Percentiles rank a stretch among this genome's conserved stretches.
Evolutionary conservation across 2,888 invertebrate species (phyloP).

Genomic region (Eilema depressum): DNA sequence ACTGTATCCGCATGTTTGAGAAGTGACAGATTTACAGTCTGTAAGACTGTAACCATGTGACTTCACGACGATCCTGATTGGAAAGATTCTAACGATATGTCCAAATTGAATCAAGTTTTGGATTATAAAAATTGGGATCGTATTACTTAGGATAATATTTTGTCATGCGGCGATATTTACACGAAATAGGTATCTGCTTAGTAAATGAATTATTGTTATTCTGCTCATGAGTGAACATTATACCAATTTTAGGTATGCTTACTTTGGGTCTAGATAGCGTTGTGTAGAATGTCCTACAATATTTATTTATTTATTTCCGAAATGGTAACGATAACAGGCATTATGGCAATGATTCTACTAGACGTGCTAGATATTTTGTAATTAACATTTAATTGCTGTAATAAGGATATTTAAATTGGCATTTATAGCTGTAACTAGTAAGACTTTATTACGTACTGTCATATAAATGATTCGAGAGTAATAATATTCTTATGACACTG

Average conservation of each 20-base stretch:
- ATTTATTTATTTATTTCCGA: slow-evolving; percentile 43
- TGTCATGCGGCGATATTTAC: too few species aligned
- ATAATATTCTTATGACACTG: slow-evolving; percentile 2
- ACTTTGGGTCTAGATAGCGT: too few species aligned
- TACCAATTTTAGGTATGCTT: too few species aligned
- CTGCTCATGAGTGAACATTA: too few species aligned
- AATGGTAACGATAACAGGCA: slow-evolving; percentile 32
- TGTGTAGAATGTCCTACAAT: too few species aligned
- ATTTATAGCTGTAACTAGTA: not conserved
- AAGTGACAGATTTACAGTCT: slow-evolving; percentile 11
- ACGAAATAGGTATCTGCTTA: too few species aligned
- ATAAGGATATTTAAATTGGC: not conserved
- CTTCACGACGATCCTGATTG: too few species aligned
- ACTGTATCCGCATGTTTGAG: slow-evolving; percentile 20
- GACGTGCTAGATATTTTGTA: slow-evolving; percentile 32
- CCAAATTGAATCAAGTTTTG: too few species aligned
- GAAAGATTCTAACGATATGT: too few species aligned
- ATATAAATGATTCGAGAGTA: not conserved
- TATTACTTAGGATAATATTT: too few species aligned
- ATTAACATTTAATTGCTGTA: slow-evolving; percentile 39
- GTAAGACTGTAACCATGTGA: not conserved
- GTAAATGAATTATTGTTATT: too few species aligned
- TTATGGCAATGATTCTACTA: slow-evolving; percentile 50
- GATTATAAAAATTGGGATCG: too few species aligned
- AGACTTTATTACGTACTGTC: not conserved